Evolutionary conservation across 2,888 invertebrate genomes (phyloP), one percentile per base, ranked within the genome.

Genomic region (Aquatica leii): DNA sequence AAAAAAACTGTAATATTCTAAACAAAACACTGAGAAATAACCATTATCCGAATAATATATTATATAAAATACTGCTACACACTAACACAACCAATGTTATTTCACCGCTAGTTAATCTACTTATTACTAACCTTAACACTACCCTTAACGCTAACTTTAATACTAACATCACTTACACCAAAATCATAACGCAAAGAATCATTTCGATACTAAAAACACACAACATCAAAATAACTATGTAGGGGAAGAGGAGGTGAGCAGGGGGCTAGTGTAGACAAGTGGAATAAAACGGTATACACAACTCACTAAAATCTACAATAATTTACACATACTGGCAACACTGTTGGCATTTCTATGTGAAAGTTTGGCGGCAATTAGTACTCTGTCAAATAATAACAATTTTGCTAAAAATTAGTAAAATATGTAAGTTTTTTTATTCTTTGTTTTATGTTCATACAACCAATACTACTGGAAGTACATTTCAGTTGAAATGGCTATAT

Each of bases 221-320:
- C n/a, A n/a, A n/a, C n/a, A n/a, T n/a, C n/a, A n/a, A n/a, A n/a
- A n/a, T n/a, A n/a, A n/a, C n/a, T n/a, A 31, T 31, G 40, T 40
- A 40, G 4, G 14, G n/a, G 40, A 6, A 40, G 40, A 40, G 40
- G 40, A 12, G 40, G 40, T 40, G 40, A 12, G n/a, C 40, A 40
- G 40, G 14, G 40, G 40, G 40, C n/a, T 40, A 40, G 40, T 40
- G 14, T n/a, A 40, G 40, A 40, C 40, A 40, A 40, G 40, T 40
- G 14, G 14, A 40, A 40, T 40, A 40, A 40, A 40, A 40, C 40
- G n/a, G 5, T 40, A 40, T 31, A 40, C 14, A 40, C 40, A 40
- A 40, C 14, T 12, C 40, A 40, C 40, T 40, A n/a, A n/a, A n/a
- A n/a, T n/a, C n/a, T n/a, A n/a, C n/a, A 40, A 40, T 40, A 40